Evolutionary conservation across 1,140 invertebrate species (phyloP).

Genomic region (Vollenhovia emeryi): DNA sequence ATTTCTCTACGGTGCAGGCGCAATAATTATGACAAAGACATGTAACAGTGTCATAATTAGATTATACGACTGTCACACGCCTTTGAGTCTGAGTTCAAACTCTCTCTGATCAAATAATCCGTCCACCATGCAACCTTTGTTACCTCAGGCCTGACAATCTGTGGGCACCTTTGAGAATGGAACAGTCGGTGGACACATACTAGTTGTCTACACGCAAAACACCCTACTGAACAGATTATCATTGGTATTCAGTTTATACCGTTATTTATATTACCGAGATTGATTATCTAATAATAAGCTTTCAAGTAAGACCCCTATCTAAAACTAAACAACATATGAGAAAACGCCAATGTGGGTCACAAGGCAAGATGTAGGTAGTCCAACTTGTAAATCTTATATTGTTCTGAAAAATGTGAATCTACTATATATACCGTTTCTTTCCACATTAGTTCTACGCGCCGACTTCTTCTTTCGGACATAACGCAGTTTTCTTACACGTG

Average conservation of each 20-base stretch:
- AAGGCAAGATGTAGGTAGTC: too few relatives aligned
- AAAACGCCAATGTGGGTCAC: too few relatives aligned
- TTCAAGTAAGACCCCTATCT: too few relatives aligned
- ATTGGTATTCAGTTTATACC: background rate
- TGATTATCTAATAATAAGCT: background rate
- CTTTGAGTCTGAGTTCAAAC: constrained; percentile 26
- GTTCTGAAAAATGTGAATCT: too few relatives aligned
- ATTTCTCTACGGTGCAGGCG: background rate
- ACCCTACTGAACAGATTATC: background rate
- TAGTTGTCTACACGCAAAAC: background rate
- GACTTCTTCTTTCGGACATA: too few relatives aligned
- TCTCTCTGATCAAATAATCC: constrained; percentile 49
- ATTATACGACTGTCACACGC: constrained; percentile 43
- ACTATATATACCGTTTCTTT: too few relatives aligned
- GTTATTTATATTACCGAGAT: background rate
- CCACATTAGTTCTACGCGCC: too few relatives aligned
- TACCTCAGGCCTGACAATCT: constrained; percentile 41
- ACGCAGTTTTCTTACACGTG: too few relatives aligned
- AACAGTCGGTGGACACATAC: constrained; percentile 1
- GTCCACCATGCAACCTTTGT: constrained; percentile 38
- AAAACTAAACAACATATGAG: too few relatives aligned
- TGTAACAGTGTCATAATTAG: constrained; percentile 20
- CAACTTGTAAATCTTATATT: too few relatives aligned
- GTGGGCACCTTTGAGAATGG: constrained; percentile 47
- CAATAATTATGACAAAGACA: constrained; percentile 54